These are phyloP conservation scores for Scytalopus superciliaris DNA, from an alignment of 2,113 vertebrate genomes.

Conservation along the genomic window DNA sequence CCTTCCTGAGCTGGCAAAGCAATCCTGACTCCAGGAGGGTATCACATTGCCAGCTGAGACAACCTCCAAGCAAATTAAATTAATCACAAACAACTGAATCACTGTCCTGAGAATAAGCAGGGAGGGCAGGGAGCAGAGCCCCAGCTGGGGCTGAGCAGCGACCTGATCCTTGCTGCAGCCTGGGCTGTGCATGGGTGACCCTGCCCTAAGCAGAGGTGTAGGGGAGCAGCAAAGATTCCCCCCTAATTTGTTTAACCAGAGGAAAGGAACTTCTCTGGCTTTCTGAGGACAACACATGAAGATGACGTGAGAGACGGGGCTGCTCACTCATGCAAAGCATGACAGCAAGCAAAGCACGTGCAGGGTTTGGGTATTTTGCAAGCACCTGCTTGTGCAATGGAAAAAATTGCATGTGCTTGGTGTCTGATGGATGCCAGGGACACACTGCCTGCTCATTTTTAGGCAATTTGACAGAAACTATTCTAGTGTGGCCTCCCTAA, in stretches of 20 bases:
- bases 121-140: background rate
- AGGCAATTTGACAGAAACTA: background rate
- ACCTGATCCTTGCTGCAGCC: background rate
- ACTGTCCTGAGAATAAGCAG: slow-evolving; percentile 15
- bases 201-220: background rate
- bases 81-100: slow-evolving; percentile 31
- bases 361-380: slow-evolving; percentile 19
- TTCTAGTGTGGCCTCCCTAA: background rate
- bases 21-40: background rate
- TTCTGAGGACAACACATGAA: background rate
- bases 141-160: background rate
- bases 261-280: background rate
- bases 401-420: background rate
- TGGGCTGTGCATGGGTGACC: rapidly evolving
- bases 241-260: background rate
- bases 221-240: background rate
- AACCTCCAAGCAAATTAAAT: slow-evolving; percentile 17
- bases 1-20: background rate
- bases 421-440: background rate
- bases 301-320: background rate
- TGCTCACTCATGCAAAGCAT: background rate
- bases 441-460: background rate
- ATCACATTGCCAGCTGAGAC: background rate
- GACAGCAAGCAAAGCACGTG: background rate
- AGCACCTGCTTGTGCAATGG: slow-evolving; percentile 51